Evolutionary conservation across 2,113 vertebrate genomes (phyloP), one percentile per base, ranked within the genome.

Genomic region (Oreocharis arfaki): DNA sequence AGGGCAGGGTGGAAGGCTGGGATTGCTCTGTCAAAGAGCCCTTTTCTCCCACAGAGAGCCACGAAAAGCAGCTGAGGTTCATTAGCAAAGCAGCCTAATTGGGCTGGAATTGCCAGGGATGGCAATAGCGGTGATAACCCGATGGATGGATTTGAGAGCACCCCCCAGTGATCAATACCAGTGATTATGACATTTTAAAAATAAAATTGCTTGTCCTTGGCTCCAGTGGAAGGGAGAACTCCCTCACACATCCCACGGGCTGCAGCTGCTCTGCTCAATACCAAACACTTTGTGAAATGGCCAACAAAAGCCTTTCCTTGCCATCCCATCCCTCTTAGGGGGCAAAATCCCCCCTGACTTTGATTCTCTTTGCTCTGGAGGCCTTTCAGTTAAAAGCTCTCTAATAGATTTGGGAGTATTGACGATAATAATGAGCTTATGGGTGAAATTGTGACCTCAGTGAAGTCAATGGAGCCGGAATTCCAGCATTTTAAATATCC

Each of bases 371-470:
- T 81, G 90, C 85, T 78, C 90, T 56, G 60, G 68, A 96, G 88
- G 88, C 83, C 92, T 93, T 94, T 96, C 39, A 93, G 85, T 96
- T 96, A 96, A 97, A 97, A 96, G 96, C 96, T 94, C 90, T 89
- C 24, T 94, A 96, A 96, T 97, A 90, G 95, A 96, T 95, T 96
- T 94, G 95, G 82, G 93, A 88, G 79, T 94, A 97, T 95, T 89
- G 95, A 96, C 90, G 47, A 71, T 46, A 86, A 90, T 97, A 96
- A 96, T 52, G 84, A 96, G 95, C 90, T 97, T 96, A 96, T 50
- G 90, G 93, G 83, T 97, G 95, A 96, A 92, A 82, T 53, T 64
- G 47, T 97, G 90, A 96, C 95, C 95, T 78, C 65, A 2, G 44
- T 39, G 35, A 68, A 90, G 85, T 75, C 85, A 86, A 23, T 78